Percentiles rank a stretch among this genome's conserved stretches.
Conservation (phyloP, 2,797 vertebrate species). For the Dromococcyx pavoninus region DNA sequence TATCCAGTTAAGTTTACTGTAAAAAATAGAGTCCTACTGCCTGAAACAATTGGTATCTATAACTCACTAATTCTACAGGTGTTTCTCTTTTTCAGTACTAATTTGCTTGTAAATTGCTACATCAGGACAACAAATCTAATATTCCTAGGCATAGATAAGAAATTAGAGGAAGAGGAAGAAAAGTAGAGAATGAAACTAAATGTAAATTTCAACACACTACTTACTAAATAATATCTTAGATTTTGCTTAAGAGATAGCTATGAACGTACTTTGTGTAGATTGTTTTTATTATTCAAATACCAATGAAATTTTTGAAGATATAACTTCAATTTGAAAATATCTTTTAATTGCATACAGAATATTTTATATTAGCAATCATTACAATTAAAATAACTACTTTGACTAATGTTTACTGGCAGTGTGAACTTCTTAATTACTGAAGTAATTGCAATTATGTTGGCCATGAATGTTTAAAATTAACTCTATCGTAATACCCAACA, state of each 20-base stretch:
- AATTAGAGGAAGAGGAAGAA: not conserved
- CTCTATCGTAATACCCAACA: not conserved
- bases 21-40: not conserved
- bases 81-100: not conserved
- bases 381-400: not conserved
- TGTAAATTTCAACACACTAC: not conserved
- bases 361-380: not conserved
- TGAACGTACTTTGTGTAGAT: not conserved
- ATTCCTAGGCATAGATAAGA: not conserved
- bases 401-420: not conserved
- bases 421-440: not conserved
- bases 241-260: not conserved
- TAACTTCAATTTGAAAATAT: not conserved
- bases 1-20: not conserved
- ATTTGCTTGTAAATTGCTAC: not conserved
- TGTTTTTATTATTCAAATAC: not conserved
- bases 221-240: not conserved
- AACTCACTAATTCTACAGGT: not conserved
- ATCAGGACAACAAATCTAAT: not conserved
- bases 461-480: not conserved
- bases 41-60: not conserved
- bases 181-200: not conserved
- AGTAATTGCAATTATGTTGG: not conserved
- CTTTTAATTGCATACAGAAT: not conserved
- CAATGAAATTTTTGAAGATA: not conserved